phyloP scores from a whole-genome alignment of 1,140 invertebrate species.

The Tetragonula clypearis region DNA sequence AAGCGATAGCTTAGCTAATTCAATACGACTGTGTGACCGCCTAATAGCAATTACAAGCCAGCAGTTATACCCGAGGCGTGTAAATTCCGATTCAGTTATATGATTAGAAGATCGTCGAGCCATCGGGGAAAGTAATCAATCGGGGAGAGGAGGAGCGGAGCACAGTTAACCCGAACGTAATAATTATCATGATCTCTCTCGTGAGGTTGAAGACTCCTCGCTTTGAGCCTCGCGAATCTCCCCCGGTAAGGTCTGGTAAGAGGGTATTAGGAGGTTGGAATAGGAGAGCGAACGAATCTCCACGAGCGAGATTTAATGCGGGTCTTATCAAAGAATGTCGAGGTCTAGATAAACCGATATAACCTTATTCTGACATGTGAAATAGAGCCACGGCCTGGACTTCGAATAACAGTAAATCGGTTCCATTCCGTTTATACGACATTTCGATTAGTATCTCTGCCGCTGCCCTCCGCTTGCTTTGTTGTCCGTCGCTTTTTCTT shows the following conservation, averaged over 20 bases:
- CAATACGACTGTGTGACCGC: background rate
- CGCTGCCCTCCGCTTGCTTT: conserved; percentile 28
- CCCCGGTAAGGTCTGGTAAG: conserved; percentile 60
- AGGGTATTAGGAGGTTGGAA: conserved; percentile 68
- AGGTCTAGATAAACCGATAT: conserved; percentile 64
- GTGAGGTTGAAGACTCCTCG: conserved; percentile 57
- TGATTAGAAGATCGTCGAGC: background rate
- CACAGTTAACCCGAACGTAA: conserved; percentile 77
- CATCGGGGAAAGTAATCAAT: conserved; percentile 48
- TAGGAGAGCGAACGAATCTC: conserved; percentile 52
- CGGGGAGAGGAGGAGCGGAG: conserved; percentile 43
- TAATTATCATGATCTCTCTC: conserved; percentile 80
- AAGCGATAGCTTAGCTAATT: background rate
- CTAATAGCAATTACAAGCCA: background rate
- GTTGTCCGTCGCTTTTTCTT: conserved; percentile 16
- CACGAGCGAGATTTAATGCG: conserved; percentile 64
- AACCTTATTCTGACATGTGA: conserved; percentile 56
- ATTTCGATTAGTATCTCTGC: conserved; percentile 60
- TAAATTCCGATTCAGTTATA: conserved; percentile 11
- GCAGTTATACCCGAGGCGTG: conserved; percentile 28
- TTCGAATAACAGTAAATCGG: conserved; percentile 65
- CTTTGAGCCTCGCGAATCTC: conserved; percentile 59
- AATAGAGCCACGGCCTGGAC: conserved; percentile 53
- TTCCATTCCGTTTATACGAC: conserved; percentile 64
- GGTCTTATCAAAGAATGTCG: conserved; percentile 66